These are phyloP conservation scores for Pitta sordida DNA, from an alignment of 2,113 vertebrate species.

Conservation along the genomic window DNA sequence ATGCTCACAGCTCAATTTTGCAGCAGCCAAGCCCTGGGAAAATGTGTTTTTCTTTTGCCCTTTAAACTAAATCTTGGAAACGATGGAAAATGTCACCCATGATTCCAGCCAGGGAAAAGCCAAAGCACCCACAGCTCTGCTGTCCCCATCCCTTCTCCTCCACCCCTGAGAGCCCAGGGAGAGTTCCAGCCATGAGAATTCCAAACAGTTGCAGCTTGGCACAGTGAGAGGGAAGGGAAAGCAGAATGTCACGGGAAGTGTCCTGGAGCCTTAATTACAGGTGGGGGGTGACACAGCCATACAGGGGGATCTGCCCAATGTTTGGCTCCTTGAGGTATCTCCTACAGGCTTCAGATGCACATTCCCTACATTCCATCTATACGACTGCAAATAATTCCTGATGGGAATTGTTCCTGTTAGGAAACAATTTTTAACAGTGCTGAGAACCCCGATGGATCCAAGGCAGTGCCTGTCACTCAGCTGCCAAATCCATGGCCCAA, in stretches of 20 bases:
- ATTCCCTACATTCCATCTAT: rapidly evolving
- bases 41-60: neutral
- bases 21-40: neutral
- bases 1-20: neutral
- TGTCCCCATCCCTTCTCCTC: neutral
- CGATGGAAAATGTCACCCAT: rapidly evolving
- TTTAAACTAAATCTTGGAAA: neutral
- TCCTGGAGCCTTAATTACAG: neutral
- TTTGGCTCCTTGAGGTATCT: neutral
- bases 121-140: neutral
- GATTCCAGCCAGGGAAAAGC: neutral
- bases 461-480: neutral
- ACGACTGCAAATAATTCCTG: neutral
- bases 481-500: neutral
- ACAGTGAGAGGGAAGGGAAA: neutral
- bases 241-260: neutral
- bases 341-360: neutral
- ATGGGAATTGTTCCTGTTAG: rapidly evolving
- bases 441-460: rapidly evolving
- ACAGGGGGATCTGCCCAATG: rapidly evolving
- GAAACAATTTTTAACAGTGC: neutral
- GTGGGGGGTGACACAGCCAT: neutral
- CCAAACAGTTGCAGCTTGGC: neutral
- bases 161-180: neutral
- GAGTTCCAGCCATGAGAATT: neutral